Percentiles rank a stretch among this genome's conserved stretches.
phyloP scores from a whole-genome alignment of 2,888 invertebrate species.

The Stramonita haemastoma region DNA sequence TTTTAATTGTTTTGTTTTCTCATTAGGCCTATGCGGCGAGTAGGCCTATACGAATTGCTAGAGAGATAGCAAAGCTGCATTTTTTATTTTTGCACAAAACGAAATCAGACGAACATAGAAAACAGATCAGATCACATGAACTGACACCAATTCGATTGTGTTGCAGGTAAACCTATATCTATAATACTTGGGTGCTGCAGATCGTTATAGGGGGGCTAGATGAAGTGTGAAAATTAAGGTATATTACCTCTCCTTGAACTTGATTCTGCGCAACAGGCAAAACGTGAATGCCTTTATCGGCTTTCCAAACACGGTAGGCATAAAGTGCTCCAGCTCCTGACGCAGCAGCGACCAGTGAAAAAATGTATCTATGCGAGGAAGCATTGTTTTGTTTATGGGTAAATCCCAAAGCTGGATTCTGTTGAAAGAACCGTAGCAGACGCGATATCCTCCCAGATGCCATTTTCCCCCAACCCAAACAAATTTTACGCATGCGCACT shows the following conservation, averaged over 20 bases:
- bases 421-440: not conserved
- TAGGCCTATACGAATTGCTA: no score
- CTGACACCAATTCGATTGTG: not conserved
- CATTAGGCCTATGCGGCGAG: no score
- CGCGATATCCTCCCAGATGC: not conserved
- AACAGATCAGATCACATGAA: not conserved
- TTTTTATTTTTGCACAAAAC: not conserved
- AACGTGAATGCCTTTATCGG: not conserved
- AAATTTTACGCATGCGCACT: not conserved
- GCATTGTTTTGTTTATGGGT: not conserved
- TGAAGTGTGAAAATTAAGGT: not conserved
- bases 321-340: not conserved
- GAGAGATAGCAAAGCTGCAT: no score
- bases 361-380: not conserved
- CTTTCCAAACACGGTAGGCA: not conserved
- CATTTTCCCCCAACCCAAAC: not conserved
- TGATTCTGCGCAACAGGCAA: slow-evolving; percentile 1
- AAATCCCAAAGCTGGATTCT: not conserved
- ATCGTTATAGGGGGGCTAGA: not conserved
- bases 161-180: not conserved
- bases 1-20: no score
- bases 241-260: not conserved
- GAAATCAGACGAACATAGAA: not conserved
- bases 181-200: not conserved
- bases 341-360: not conserved